Evolutionary conservation across 2,888 invertebrate genomes (phyloP), one percentile per base, ranked within the genome.

Genomic region (Blastobasis adustella): DNA sequence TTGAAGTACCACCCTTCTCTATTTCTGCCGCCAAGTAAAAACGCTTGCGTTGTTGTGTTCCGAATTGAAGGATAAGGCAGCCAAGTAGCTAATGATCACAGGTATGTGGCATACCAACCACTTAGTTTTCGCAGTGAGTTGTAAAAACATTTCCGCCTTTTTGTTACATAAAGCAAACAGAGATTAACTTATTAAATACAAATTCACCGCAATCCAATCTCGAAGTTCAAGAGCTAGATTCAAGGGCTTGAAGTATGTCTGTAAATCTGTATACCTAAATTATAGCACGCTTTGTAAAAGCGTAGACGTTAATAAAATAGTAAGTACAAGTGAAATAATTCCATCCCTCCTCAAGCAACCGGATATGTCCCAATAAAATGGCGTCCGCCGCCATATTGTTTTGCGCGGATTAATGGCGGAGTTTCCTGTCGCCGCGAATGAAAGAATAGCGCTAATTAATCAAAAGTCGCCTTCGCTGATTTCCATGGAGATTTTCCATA

Each of bases 401-500:
- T 78, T 66, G 62, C 60, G 55, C 62, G 76, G 72, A 82, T 79
- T 78, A 81, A 82, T 79, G 77, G 74, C 76, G 70, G 58, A 69
- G 71, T 65, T 74, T 76, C 75, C 74, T 66, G 71, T 71, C 76
- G 77, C 71, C 66, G 66, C 69, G 73, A 85, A 87, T 87, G 87
- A 88, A 87, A 88, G 87, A 88, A 88, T 87, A 72, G 80, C 74
- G 79, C 82, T 86, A 88, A 87, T 88, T 87, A 86, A 86, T 88
- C 85, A 86, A 79, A 83, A 83, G 73, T 79, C 78, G 76, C 73
- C 74, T 76, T 74, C 71, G 67, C 73, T 83, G 85, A 87, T 87
- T 87, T 85, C 87, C 87, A 84, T 81, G 75, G 87, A 85, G 85
- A 83, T 73, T 75, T 71, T 23, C 23, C 23, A 23, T 23, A 23